Percentiles rank a stretch among this genome's conserved stretches.
These are phyloP conservation scores for Germaria angustata DNA, from an alignment of 2,888 invertebrate genomes.

Conservation along the genomic window DNA sequence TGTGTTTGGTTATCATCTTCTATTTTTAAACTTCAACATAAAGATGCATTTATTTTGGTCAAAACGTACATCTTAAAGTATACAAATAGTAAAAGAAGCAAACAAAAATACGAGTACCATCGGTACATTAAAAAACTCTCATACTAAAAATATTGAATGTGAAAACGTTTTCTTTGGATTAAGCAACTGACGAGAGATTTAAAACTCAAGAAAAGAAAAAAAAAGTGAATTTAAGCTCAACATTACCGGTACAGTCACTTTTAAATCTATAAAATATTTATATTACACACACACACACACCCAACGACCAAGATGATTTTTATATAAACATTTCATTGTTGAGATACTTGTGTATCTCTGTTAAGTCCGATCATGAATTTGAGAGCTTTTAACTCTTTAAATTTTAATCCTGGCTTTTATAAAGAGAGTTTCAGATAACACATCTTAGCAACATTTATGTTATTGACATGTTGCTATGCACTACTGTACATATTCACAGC, in stretches of 20 bases:
- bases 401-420: not conserved
- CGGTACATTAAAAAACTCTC: slow-evolving; percentile 7
- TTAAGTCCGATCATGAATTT: slow-evolving; percentile 13
- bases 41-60: slow-evolving; percentile 47
- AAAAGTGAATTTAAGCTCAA: slow-evolving; percentile 62
- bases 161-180: slow-evolving; percentile 49
- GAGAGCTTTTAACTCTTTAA: not conserved
- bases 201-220: slow-evolving; percentile 9
- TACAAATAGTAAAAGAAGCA: slow-evolving; percentile 36
- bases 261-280: slow-evolving; percentile 57
- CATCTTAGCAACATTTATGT: not conserved
- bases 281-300: not conserved
- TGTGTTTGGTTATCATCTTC: slow-evolving; percentile 34
- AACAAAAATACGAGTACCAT: not conserved
- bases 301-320: slow-evolving; percentile 35
- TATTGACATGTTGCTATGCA: slow-evolving; percentile 2
- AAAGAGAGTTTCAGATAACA: slow-evolving; percentile 29
- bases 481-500: not conserved
- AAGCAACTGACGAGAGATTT: slow-evolving; percentile 35
- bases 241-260: slow-evolving; percentile 65
- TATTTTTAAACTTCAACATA: slow-evolving; percentile 40
- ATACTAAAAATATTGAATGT: slow-evolving; percentile 29
- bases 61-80: slow-evolving; percentile 39
- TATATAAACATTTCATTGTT: slow-evolving; percentile 16
- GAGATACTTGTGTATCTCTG: slow-evolving; percentile 21